These are phyloP conservation scores for Myopa tessellatipennis DNA, from an alignment of 2,888 invertebrate species.

Conservation along the genomic window DNA sequence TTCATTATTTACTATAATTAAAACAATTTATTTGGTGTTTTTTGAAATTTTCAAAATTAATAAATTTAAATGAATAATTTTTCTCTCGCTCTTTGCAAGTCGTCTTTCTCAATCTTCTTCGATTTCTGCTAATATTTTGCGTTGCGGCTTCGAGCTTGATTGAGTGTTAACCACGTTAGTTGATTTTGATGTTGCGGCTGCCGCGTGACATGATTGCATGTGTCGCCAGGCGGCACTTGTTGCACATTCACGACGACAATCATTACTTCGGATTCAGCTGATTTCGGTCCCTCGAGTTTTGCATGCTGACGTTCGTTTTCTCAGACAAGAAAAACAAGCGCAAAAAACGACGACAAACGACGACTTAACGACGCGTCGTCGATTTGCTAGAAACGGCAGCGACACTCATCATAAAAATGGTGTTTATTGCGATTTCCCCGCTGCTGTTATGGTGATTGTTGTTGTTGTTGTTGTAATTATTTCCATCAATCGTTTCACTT, in stretches of 20 bases:
- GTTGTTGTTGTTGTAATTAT: slow-evolving; percentile 7
- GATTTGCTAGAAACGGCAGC: background rate
- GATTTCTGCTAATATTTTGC: too few species aligned
- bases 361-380: background rate
- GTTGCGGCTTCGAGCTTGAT: background rate
- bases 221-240: slow-evolving; percentile 15
- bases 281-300: slow-evolving; percentile 1
- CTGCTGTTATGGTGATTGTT: background rate
- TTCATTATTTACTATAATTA: too few species aligned
- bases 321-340: background rate
- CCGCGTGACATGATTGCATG: slow-evolving; percentile 15
- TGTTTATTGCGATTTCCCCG: slow-evolving; percentile 2
- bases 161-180: slow-evolving; percentile 32
- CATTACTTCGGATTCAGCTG: slow-evolving; percentile 8
- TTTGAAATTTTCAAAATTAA: too few species aligned
- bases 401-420: slow-evolving; percentile 17
- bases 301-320: background rate
- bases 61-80: too few species aligned
- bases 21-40: too few species aligned
- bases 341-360: too few species aligned
- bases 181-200: slow-evolving; percentile 1
- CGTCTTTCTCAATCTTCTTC: too few species aligned
- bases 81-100: too few species aligned
- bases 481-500: background rate
- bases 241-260: background rate